Percentiles rank a stretch among this genome's conserved stretches.
Evolutionary conservation across 2,113 vertebrate genomes (phyloP).

Genomic region (Odontesthes bonariensis): DNA sequence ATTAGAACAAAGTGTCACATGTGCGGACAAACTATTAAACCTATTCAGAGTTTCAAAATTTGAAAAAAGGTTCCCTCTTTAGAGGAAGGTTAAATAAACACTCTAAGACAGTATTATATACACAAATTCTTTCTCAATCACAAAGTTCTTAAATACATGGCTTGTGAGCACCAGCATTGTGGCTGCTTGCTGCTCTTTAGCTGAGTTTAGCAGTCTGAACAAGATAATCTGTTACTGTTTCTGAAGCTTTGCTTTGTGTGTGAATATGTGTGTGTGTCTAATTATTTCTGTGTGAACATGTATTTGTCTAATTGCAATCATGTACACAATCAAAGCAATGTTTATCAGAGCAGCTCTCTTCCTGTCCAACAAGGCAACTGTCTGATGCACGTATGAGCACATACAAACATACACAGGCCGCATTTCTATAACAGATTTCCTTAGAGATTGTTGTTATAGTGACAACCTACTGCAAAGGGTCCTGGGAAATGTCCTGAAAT

Average conservation of each 20-base stretch:
- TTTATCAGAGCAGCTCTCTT: constrained; percentile 56
- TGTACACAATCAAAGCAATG: constrained; percentile 60
- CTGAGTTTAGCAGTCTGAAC: constrained; percentile 29
- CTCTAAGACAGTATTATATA: background rate
- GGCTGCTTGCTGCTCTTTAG: background rate
- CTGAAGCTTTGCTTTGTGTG: constrained; percentile 10
- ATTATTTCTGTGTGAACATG: constrained; percentile 53
- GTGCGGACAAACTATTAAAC: too few species aligned
- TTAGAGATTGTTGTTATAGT: constrained; percentile 49
- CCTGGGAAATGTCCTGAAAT: constrained; percentile 76
- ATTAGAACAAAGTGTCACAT: background rate
- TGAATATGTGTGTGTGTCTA: constrained; percentile 27
- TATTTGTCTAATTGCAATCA: constrained; percentile 49
- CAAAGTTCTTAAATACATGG: constrained; percentile 10
- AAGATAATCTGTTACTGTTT: constrained; percentile 17
- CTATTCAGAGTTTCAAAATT: too few species aligned
- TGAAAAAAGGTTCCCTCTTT: background rate
- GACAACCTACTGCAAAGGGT: constrained; percentile 62
- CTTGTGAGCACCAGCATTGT: constrained; percentile 18
- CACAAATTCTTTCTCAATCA: constrained; percentile 8
- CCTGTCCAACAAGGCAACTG: constrained; percentile 42
- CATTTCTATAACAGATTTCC: constrained; percentile 36
- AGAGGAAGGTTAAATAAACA: background rate
- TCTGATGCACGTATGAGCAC: constrained; percentile 19
- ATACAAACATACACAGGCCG: constrained; percentile 3